Evolutionary conservation across 1,140 invertebrate genomes (phyloP).

Genomic region (Catajapyx aquilonaris): DNA sequence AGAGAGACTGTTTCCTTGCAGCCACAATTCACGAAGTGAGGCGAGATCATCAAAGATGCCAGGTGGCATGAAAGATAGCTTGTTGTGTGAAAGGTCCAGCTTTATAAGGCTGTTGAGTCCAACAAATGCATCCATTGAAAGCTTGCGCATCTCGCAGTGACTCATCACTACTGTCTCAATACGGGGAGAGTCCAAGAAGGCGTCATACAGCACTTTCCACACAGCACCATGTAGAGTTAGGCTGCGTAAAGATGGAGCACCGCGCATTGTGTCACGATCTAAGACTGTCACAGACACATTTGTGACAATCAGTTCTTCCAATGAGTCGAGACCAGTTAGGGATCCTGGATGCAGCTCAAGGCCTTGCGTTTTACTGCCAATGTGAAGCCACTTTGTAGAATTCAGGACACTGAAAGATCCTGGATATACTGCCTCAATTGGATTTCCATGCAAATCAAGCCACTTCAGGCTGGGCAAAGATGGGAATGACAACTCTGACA

Average conservation of each 20-base stretch:
- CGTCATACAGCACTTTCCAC: conserved; percentile 36
- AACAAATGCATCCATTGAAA: conserved; percentile 45
- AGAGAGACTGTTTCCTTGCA: conserved; percentile 34
- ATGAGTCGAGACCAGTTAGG: conserved; percentile 32
- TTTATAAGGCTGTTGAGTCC: conserved; percentile 31
- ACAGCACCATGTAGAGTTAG: conserved; percentile 33
- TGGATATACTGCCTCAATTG: conserved; percentile 38
- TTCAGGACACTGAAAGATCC: conserved; percentile 50
- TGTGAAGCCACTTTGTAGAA: conserved; percentile 31
- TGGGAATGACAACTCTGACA: conserved; percentile 44
- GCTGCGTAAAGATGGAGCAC: conserved; percentile 28
- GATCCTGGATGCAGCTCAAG: conserved; percentile 34
- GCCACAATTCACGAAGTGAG: conserved; percentile 32
- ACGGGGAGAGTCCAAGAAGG: conserved; percentile 33
- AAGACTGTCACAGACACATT: conserved; percentile 31
- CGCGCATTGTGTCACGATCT: conserved; percentile 34
- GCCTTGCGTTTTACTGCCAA: conserved; percentile 28
- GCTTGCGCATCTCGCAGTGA: conserved; percentile 32
- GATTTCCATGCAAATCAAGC: conserved; percentile 39
- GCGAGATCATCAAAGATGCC: conserved; percentile 36
- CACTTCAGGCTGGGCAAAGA: conserved; percentile 36
- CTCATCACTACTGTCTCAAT: conserved; percentile 34
- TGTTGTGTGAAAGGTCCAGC: conserved; percentile 39
- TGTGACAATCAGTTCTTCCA: conserved; percentile 28
- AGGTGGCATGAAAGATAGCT: conserved; percentile 31